Evolutionary conservation across 2,888 invertebrate genomes (phyloP).

Genomic region (Pteria penguin): DNA sequence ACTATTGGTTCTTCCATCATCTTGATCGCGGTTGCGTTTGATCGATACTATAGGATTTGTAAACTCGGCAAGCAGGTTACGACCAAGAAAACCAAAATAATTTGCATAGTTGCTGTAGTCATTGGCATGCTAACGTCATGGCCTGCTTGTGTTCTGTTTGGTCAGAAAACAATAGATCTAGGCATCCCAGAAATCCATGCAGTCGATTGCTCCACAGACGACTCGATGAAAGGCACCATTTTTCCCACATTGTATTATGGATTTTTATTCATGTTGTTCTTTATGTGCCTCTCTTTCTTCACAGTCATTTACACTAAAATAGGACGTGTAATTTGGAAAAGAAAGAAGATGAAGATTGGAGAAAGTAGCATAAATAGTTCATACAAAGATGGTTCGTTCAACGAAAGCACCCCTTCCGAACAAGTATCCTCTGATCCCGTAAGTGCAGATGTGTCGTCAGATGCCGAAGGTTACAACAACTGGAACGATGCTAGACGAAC

Average conservation of each 20-base stretch:
- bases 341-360: constrained; percentile 65
- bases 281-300: constrained; percentile 67
- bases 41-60: constrained; percentile 71
- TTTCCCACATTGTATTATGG: constrained; percentile 73
- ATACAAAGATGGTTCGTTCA: constrained; percentile 48
- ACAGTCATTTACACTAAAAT: constrained; percentile 69
- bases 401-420: constrained; percentile 51
- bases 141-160: constrained; percentile 71
- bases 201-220: constrained; percentile 73
- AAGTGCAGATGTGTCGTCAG: constrained; percentile 70
- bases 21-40: constrained; percentile 70
- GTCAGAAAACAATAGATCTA: constrained; percentile 58
- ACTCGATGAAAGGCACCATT: constrained; percentile 64
- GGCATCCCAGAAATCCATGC: constrained; percentile 56
- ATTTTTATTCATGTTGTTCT: constrained; percentile 69
- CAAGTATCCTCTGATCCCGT: constrained; percentile 63
- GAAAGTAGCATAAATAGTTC: constrained; percentile 36
- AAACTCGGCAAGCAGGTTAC: constrained; percentile 69
- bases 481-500: constrained; percentile 50
- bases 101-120: constrained; percentile 64
- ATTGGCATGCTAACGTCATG: constrained; percentile 67
- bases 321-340: constrained; percentile 67
- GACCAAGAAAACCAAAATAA: constrained; percentile 60
- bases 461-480: constrained; percentile 50
- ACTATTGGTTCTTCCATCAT: constrained; percentile 72